These are phyloP conservation scores for Acomys russatus DNA, from an alignment of 2,797 vertebrate genomes.

Conservation along the genomic window DNA sequence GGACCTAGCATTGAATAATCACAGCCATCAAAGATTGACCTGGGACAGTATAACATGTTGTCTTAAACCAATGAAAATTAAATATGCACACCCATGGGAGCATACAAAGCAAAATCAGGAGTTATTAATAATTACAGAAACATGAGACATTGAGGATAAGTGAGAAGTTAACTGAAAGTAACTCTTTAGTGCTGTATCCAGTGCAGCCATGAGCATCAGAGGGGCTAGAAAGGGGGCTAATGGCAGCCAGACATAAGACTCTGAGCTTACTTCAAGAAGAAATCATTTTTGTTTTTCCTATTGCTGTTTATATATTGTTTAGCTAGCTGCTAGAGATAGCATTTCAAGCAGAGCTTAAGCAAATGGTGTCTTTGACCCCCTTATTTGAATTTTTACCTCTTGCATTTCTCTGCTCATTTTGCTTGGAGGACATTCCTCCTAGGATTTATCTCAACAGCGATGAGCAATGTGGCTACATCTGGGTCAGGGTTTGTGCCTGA, in stretches of 20 bases:
- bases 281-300: background rate
- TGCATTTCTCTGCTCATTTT: background rate
- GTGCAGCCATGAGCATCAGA: background rate
- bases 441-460: background rate
- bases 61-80: background rate
- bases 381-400: background rate
- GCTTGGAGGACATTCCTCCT: background rate
- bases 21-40: background rate
- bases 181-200: background rate
- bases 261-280: background rate
- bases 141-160: too few relatives aligned
- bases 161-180: background rate
- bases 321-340: too few relatives aligned
- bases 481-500: background rate
- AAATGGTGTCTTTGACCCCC: too few relatives aligned
- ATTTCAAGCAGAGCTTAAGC: too few relatives aligned
- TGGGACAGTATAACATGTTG: background rate
- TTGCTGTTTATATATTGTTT: too few relatives aligned
- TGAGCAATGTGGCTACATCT: background rate
- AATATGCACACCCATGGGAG: background rate
- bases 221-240: too few relatives aligned
- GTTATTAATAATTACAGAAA: background rate
- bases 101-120: background rate
- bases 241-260: background rate
- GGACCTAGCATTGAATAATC: background rate